Evolutionary conservation across 2,888 invertebrate genomes (phyloP), one percentile per base, ranked within the genome.

Genomic region (Belgica antarctica): DNA sequence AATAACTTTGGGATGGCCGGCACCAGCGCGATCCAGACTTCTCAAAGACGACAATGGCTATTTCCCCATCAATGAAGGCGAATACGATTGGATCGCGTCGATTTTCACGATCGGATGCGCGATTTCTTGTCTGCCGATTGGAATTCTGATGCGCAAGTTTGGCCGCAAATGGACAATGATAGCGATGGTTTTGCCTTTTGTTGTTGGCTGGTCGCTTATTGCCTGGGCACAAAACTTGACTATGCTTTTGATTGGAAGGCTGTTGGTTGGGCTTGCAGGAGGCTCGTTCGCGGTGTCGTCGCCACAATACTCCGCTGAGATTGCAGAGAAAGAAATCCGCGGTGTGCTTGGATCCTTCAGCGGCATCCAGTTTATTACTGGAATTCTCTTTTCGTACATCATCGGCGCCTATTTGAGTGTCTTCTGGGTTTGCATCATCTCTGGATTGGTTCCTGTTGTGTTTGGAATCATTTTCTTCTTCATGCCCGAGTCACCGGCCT

Each of bases 401-500:
- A 77, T 89, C 0, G 92, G 91, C 1, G 78, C 83, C 34, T 82
- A 83, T 74, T 77, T 83, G 0, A 78, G 79, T 2, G 85, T 86
- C 75, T 83, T 84, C 68, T 76, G 80, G 7, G 82, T 90, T 73
- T 88, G 90, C 1, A 80, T 89, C 2, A 78, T 89, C 12, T 89
- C 88, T 72, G 84, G 84, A 0, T 73, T 84, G 0, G 81, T 89
- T 2, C 88, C 91, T 0, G 75, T 89, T 0, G 74, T 89, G 1
- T 87, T 89, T 72, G 85, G 85, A 0, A 73, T 83, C 0, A 78
- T 86, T 0, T 88, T 90, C 78, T 83, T 87, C 75, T 87, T 89
- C 74, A 88, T 92, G 84, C 93, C 92, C 0, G 93, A 93, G 78
- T 88, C 89, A 3, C 92, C 93, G 0, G 83, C 84, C 28, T 89